Conservation (phyloP, 2,888 invertebrate genomes). For the Lobophora halterata region DNA sequence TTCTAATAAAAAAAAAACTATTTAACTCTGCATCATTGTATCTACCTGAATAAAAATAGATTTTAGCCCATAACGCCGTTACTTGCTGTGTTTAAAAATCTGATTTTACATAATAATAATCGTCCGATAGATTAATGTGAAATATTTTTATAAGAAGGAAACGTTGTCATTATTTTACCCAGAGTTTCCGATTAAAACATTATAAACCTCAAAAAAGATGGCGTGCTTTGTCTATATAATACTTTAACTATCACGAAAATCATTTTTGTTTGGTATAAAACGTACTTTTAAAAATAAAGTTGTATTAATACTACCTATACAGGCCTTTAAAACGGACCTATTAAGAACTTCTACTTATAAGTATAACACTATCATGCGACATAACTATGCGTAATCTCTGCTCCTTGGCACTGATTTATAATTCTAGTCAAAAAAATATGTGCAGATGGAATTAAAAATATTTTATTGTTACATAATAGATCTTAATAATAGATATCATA, state of each 20-base stretch:
- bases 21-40: too few relatives aligned
- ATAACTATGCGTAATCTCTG: constrained; percentile 38
- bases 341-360: constrained; percentile 18
- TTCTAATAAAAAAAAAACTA: too few relatives aligned
- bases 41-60: too few relatives aligned
- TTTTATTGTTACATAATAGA: constrained; percentile 32
- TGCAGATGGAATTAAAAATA: constrained; percentile 48
- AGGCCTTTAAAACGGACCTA: constrained; percentile 18
- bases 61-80: too few relatives aligned
- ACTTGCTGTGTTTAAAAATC: too few relatives aligned
- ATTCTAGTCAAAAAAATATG: constrained; percentile 73
- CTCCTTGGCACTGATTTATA: constrained; percentile 53
- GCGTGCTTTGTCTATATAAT: constrained; percentile 27
- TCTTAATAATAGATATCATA: constrained; percentile 4
- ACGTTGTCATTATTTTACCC: too few relatives aligned
- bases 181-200: too few relatives aligned
- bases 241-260: constrained; percentile 14
- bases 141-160: constrained; percentile 11
- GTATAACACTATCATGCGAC: constrained; percentile 10
- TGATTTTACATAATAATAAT: not conserved
- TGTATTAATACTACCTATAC: too few relatives aligned
- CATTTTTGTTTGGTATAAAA: too few relatives aligned
- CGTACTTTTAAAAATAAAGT: too few relatives aligned
- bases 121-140: not conserved
- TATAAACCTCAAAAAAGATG: constrained; percentile 23